Percentiles rank a stretch among this genome's conserved stretches.
These are phyloP conservation scores for Triplophysa rosa DNA, from an alignment of 2,113 vertebrate genomes.

Conservation along the genomic window DNA sequence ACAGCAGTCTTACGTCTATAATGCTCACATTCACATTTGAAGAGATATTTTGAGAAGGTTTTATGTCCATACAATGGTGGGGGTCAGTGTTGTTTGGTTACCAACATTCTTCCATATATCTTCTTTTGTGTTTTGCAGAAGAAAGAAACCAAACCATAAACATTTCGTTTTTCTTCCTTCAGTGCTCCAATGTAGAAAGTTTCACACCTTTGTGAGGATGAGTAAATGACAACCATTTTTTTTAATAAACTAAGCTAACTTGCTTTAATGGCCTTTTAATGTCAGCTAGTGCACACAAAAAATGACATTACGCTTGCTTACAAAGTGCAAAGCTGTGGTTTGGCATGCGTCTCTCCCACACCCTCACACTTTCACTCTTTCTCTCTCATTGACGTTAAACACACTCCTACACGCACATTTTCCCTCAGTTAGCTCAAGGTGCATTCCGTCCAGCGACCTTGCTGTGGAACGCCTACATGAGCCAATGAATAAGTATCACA, in stretches of 20 bases:
- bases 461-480: slow-evolving; percentile 71
- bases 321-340: slow-evolving; percentile 31
- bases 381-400: background rate
- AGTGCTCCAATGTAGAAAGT: no score
- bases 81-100: no score
- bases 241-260: background rate
- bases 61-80: no score
- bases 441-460: slow-evolving; percentile 76
- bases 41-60: no score
- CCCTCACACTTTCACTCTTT: background rate
- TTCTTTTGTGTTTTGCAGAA: no score
- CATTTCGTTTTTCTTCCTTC: no score
- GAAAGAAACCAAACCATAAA: no score
- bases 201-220: no score
- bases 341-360: background rate
- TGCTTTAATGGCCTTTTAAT: background rate
- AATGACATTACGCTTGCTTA: slow-evolving; percentile 18
- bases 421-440: slow-evolving; percentile 74
- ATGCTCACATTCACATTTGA: no score
- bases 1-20: background rate
- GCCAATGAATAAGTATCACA: slow-evolving; percentile 82
- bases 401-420: slow-evolving; percentile 46
- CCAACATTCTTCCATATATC: no score
- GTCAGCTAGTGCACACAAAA: slow-evolving; percentile 4
- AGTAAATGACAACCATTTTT: no score